A percentile compares a stretch with the other conserved stretches of the same genome.
Evolutionary conservation across 2,113 vertebrate genomes (phyloP).

Genomic region (Lagopus leucura): DNA sequence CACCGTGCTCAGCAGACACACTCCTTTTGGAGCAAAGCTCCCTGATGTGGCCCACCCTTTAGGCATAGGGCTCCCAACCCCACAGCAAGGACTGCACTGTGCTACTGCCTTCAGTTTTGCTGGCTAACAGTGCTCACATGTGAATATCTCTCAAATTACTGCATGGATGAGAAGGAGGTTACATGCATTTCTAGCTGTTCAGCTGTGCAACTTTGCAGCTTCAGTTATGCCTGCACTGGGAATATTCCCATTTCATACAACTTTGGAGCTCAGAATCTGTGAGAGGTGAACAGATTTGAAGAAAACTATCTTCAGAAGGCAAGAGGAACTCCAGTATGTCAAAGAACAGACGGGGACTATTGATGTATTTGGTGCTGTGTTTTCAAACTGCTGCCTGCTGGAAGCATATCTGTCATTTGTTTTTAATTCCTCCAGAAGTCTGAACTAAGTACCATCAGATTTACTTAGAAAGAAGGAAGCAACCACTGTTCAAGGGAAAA

Average conservation of each 20-base stretch:
- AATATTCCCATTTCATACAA: neutral
- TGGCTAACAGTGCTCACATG: neutral
- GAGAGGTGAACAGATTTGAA: neutral
- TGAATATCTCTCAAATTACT: neutral
- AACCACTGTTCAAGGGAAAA: slow-evolving; percentile 14
- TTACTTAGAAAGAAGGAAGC: slow-evolving; percentile 13
- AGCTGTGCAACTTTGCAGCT: neutral
- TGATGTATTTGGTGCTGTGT: slow-evolving; percentile 25
- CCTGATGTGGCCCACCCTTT: neutral
- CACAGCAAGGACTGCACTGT: neutral
- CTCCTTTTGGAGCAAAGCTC: neutral
- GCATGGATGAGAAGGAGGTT: neutral
- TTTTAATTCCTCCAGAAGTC: neutral
- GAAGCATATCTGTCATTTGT: slow-evolving; percentile 28
- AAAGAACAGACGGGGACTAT: slow-evolving; percentile 8
- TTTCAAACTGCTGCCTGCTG: slow-evolving; percentile 43
- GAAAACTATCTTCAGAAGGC: slow-evolving; percentile 25
- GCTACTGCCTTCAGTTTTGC: neutral
- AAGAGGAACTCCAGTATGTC: neutral
- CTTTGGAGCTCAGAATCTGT: neutral
- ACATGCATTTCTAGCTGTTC: neutral
- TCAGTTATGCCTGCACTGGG: neutral
- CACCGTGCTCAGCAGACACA: neutral
- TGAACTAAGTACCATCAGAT: neutral
- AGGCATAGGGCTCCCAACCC: neutral